phyloP scores from a whole-genome alignment of 2,113 vertebrate genomes.

The Microtus oregoni region DNA sequence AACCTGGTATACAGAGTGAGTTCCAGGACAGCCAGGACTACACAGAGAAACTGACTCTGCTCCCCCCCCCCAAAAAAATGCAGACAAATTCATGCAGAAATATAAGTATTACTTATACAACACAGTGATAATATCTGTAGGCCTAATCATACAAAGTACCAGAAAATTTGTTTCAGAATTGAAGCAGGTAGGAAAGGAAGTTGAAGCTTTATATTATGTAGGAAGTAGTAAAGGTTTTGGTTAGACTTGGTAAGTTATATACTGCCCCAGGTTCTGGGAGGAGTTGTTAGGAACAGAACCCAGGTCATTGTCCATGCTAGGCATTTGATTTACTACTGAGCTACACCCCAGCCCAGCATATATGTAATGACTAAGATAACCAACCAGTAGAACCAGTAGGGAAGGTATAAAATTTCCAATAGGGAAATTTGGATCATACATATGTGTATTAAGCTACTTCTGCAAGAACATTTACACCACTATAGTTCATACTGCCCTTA shows the following conservation, averaged over 20 bases:
- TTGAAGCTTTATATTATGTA: neutral
- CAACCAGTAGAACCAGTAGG: neutral
- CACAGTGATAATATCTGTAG: neutral
- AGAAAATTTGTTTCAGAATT: neutral
- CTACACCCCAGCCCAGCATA: neutral
- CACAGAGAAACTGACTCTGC: neutral
- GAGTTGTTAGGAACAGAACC: neutral
- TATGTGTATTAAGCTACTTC: neutral
- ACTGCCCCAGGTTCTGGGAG: neutral
- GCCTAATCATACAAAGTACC: slow-evolving; percentile 18
- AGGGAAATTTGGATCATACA: neutral
- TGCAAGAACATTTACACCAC: neutral
- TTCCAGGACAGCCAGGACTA: neutral
- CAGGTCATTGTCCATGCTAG: neutral
- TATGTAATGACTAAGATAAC: slow-evolving; percentile 18
- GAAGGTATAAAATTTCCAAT: slow-evolving; percentile 36
- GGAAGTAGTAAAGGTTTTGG: neutral
- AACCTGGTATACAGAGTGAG: neutral
- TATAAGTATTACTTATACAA: neutral
- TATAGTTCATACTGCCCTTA: neutral
- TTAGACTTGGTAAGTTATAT: neutral
- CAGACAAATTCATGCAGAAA: neutral
- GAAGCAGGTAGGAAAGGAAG: neutral
- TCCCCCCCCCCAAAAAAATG: neutral
- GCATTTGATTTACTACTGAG: neutral